Evolutionary conservation across 2,113 vertebrate species (phyloP), one percentile per base, ranked within the genome.

Genomic region (Oncorhynchus masou): DNA sequence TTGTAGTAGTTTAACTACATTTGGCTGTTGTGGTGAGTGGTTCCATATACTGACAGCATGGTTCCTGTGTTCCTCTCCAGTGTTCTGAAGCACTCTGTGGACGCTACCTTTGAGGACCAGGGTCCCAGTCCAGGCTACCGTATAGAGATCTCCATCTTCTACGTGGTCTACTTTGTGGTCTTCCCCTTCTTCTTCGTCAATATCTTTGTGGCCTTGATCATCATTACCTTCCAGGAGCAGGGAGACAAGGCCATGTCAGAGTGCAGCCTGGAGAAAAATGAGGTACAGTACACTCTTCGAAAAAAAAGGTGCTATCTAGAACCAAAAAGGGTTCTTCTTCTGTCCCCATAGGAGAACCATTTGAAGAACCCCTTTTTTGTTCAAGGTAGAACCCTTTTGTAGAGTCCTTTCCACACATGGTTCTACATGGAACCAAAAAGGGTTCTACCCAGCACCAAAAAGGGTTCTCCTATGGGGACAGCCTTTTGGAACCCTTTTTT

Each of bases 181-280:
- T 99, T 99, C 88, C 97, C 97, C 75, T 99, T 99, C 91, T 99
- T 99, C 94, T 99, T 99, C 45, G 97, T 99, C 88, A 99, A 98
- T 91, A 99, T 99, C 91, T 99, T 99, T 6, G 97, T 99, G 75
- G 97, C 97, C 66, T 91, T 99, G 83, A 99, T 99, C 87, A 99
- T 99, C 90, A 99, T 99, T 93, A 99, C 97, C 66, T 99, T 99
- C 90, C 97, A 99, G 92, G 97, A 99, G 87, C 97, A 99, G 88
- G 97, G 97, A 51, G 97, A 99, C 94, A 98, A 97, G 88, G 97
- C 95, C 79, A 90, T 99, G 94, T 97, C 97, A 11, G 96, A 98
- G 75, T 99, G 97, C 93, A 99, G 97, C 91, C 90, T 99, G 66
- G 97, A 99, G 87, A 99, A 99, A 84, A 99, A 99, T 0, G 95